Conservation (phyloP, 1,140 invertebrate species). For the Eulimnadia texana region DNA sequence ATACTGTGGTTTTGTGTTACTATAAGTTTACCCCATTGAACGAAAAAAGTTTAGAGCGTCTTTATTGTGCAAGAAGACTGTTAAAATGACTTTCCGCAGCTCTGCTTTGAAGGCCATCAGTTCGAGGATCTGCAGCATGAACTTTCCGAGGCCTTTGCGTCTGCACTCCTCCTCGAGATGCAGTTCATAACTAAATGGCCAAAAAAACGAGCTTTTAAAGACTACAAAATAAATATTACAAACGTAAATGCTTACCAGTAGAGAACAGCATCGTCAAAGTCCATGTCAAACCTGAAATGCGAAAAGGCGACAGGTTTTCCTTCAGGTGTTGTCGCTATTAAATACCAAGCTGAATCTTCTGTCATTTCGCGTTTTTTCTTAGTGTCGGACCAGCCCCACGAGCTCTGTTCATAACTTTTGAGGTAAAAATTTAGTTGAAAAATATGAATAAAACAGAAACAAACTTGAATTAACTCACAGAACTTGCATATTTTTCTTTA, state of each 20-base stretch:
- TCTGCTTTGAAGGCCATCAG: slow-evolving; percentile 51
- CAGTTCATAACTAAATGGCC: slow-evolving; percentile 65
- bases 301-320: slow-evolving; percentile 46
- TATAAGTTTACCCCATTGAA: slow-evolving; percentile 41
- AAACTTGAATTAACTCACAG: no score
- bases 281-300: slow-evolving; percentile 70
- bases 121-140: slow-evolving; percentile 61
- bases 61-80: slow-evolving; percentile 58
- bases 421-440: slow-evolving; percentile 16
- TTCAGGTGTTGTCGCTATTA: slow-evolving; percentile 37
- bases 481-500: slow-evolving; percentile 45
- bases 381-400: slow-evolving; percentile 50
- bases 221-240: no score
- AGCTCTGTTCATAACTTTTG: slow-evolving; percentile 49
- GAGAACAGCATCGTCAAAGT: slow-evolving; percentile 54
- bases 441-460: no score
- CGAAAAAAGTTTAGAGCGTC: slow-evolving; percentile 52
- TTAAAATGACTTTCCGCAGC: slow-evolving; percentile 66
- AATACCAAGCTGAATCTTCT: slow-evolving; percentile 44
- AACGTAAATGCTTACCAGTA: slow-evolving; percentile 48
- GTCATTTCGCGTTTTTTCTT: slow-evolving; percentile 46
- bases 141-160: slow-evolving; percentile 59
- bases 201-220: slow-evolving; percentile 13
- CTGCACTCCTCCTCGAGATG: slow-evolving; percentile 49
- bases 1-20: no score